Percentiles rank a stretch among this genome's conserved stretches.
Conservation (phyloP, 2,797 vertebrate species). For the Apogon hyalosoma region DNA sequence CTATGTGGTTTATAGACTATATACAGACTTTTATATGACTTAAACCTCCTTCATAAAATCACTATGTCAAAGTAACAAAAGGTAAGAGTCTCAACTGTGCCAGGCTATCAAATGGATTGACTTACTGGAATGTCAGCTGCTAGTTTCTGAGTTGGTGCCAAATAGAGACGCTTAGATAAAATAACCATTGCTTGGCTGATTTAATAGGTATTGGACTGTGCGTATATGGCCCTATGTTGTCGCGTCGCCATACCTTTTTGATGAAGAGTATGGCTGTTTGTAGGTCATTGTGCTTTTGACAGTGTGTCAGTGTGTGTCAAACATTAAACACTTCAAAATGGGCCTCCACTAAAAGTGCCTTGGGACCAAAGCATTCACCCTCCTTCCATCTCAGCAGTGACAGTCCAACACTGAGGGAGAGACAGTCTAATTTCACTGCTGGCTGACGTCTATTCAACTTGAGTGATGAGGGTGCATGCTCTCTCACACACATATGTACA, state of each 20-base stretch:
- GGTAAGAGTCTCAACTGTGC: conserved; percentile 33
- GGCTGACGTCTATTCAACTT: conserved; percentile 75
- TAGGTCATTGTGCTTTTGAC: conserved; percentile 80
- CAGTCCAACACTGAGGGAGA: conserved; percentile 73
- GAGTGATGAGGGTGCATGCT: conserved; percentile 75
- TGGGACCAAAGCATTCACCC: conserved; percentile 74
- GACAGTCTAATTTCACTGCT: conserved; percentile 84
- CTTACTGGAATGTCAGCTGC: conserved; percentile 58
- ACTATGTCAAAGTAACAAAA: conserved; percentile 33
- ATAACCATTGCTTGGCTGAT: conserved; percentile 41
- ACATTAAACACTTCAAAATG: conserved; percentile 76
- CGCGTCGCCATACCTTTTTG: conserved; percentile 53
- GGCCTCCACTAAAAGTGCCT: conserved; percentile 65
- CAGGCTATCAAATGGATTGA: conserved; percentile 57
- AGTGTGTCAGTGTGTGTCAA: conserved; percentile 76
- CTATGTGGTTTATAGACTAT: no score
- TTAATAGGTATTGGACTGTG: conserved; percentile 59
- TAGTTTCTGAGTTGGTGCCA: conserved; percentile 56
- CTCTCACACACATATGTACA: conserved; percentile 42
- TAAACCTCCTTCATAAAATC: conserved; percentile 25
- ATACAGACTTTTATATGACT: conserved; percentile 2
- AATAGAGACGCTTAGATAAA: conserved; percentile 57
- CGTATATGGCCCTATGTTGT: conserved; percentile 24
- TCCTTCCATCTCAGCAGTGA: conserved; percentile 70
- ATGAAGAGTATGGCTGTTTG: conserved; percentile 66